Conservation (phyloP, 2,113 vertebrate species). For the Maylandia zebra region DNA sequence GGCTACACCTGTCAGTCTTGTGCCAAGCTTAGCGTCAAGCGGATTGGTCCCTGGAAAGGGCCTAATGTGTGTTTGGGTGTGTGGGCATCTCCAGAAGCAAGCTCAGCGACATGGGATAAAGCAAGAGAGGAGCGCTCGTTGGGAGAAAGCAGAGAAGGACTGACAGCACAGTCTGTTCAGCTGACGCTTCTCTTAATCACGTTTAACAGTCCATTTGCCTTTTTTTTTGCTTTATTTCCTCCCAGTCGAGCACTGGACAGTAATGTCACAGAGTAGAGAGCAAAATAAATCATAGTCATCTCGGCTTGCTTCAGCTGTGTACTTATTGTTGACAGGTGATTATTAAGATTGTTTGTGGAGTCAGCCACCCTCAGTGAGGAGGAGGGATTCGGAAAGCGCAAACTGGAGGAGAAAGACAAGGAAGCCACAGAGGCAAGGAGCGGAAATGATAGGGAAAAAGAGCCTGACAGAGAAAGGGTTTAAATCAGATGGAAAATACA, state of each 20-base stretch:
- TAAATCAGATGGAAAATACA: background rate
- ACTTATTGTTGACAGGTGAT: constrained; percentile 59
- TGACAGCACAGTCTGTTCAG: constrained; percentile 24
- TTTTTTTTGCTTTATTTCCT: background rate
- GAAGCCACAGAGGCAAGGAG: background rate
- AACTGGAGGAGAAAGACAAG: background rate
- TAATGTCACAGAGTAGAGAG: constrained; percentile 19
- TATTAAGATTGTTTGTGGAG: constrained; percentile 57
- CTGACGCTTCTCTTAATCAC: constrained; percentile 57
- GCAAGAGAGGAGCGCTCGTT: background rate
- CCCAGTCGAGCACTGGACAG: constrained; percentile 27
- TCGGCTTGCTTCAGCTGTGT: constrained; percentile 23
- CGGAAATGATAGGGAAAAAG: background rate
- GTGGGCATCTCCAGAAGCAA: background rate
- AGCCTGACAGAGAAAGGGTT: background rate
- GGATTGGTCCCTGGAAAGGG: constrained; percentile 7
- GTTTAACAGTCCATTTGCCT: constrained; percentile 65
- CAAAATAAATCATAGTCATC: constrained; percentile 50
- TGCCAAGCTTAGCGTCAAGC: constrained; percentile 44
- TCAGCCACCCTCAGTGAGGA: background rate
- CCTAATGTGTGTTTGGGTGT: constrained; percentile 12
- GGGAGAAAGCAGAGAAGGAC: background rate
- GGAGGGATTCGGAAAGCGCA: background rate
- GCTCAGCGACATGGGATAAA: constrained; percentile 8
- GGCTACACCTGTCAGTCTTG: constrained; percentile 70